Percentiles rank a stretch among this genome's conserved stretches.
Conservation (phyloP, 2,113 vertebrate genomes). For the Rhynchomys soricoides region DNA sequence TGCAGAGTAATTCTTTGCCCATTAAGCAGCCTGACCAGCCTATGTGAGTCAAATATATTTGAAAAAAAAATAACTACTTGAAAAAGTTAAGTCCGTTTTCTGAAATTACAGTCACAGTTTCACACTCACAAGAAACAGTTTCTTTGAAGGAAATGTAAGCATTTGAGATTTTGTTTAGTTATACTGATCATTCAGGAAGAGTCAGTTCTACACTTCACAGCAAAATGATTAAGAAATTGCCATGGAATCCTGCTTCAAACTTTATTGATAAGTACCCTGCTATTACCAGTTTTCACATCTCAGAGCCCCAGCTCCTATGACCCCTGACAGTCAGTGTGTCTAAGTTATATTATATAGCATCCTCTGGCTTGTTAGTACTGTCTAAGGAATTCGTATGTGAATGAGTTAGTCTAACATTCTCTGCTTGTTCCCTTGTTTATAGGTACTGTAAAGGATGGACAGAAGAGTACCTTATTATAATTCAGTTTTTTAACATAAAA, state of each 20-base stretch:
- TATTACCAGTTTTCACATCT: slow-evolving; percentile 71
- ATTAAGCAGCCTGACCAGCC: not conserved
- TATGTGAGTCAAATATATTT: not conserved
- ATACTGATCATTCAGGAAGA: slow-evolving; percentile 35
- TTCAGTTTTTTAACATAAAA: slow-evolving; percentile 13
- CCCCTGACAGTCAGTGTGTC: slow-evolving; percentile 82
- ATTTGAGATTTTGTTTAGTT: slow-evolving; percentile 57
- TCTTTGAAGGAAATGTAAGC: slow-evolving; percentile 10
- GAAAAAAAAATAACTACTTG: not conserved
- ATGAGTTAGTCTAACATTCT: slow-evolving; percentile 67
- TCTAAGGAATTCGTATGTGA: slow-evolving; percentile 76
- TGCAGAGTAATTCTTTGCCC: not conserved
- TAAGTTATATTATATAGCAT: slow-evolving; percentile 80
- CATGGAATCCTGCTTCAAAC: slow-evolving; percentile 3
- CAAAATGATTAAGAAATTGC: not conserved
- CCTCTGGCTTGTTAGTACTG: slow-evolving; percentile 77
- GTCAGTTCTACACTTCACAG: not conserved
- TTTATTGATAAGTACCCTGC: slow-evolving; percentile 77
- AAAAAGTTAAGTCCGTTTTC: slow-evolving; percentile 15
- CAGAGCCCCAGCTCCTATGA: slow-evolving; percentile 78
- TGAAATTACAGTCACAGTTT: not conserved
- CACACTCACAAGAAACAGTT: not conserved
- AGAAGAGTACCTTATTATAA: not conserved
- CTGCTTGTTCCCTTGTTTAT: slow-evolving; percentile 43
- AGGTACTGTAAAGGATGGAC: not conserved